phyloP scores from a whole-genome alignment of 2,113 vertebrate species.

The Lanius ludovicianus region DNA sequence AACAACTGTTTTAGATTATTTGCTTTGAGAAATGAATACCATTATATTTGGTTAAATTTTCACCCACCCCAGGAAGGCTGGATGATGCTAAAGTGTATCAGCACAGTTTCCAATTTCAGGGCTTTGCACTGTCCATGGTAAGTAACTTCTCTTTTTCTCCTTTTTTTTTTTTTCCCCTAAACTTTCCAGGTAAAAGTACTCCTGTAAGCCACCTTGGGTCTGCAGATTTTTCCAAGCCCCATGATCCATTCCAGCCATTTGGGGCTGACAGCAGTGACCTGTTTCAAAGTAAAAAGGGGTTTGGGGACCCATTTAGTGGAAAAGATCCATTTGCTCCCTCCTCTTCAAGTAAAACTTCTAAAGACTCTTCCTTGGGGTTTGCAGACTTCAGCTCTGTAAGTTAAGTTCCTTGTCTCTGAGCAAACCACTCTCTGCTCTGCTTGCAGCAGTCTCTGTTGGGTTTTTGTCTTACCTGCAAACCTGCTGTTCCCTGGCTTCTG shows the following conservation, averaged over 20 bases:
- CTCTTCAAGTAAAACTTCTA: slow-evolving; percentile 89
- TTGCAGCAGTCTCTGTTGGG: slow-evolving; percentile 65
- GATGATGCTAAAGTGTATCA: neutral
- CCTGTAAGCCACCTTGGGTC: slow-evolving; percentile 87
- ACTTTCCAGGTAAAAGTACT: slow-evolving; percentile 90
- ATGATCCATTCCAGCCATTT: slow-evolving; percentile 95
- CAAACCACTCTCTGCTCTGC: slow-evolving; percentile 66
- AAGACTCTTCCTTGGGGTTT: slow-evolving; percentile 86
- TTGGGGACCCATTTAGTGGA: slow-evolving; percentile 95
- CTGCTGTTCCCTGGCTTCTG: slow-evolving; percentile 42
- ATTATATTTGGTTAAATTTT: neutral
- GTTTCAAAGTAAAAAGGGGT: slow-evolving; percentile 92
- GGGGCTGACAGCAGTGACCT: slow-evolving; percentile 85
- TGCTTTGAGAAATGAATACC: neutral
- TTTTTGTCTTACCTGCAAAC: slow-evolving; percentile 24
- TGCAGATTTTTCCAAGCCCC: slow-evolving; percentile 83
- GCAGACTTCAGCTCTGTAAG: slow-evolving; percentile 95
- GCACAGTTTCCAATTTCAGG: slow-evolving; percentile 8
- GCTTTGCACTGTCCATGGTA: slow-evolving; percentile 41
- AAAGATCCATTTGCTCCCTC: slow-evolving; percentile 94
- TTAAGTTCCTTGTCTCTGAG: slow-evolving; percentile 83
- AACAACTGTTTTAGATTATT: neutral
- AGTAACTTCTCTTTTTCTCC: slow-evolving; percentile 72
- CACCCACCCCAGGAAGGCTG: neutral
- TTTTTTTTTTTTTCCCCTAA: slow-evolving; percentile 39